phyloP scores from a whole-genome alignment of 1,140 invertebrate species.

The Calliphora vicina region DNA sequence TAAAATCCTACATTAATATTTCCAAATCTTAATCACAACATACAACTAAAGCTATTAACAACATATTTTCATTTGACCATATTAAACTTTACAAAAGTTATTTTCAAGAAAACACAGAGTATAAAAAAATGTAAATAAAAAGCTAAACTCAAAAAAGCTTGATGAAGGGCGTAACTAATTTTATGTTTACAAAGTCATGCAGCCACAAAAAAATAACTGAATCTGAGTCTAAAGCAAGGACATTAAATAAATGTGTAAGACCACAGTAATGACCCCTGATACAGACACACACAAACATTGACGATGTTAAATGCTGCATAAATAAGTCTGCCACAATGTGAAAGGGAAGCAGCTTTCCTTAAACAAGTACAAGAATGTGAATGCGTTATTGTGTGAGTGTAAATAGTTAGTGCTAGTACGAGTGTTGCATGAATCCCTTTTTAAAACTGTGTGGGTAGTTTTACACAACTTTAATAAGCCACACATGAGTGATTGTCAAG shows the following conservation, averaged over 20 bases:
- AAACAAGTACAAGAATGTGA: background rate
- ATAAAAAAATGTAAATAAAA: background rate
- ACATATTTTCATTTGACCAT: constrained; percentile 2
- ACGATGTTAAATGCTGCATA: constrained; percentile 4
- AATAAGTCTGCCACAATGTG: background rate
- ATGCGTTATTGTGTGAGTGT: too few relatives aligned
- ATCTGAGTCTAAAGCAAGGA: background rate
- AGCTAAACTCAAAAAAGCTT: background rate
- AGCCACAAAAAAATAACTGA: background rate
- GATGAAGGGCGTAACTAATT: constrained; percentile 25
- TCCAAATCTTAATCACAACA: constrained; percentile 11
- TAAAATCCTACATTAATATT: background rate
- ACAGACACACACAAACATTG: background rate
- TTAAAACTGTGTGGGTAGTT: background rate
- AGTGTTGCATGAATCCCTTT: background rate
- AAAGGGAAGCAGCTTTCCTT: background rate
- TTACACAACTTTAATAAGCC: background rate
- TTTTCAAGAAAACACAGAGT: background rate
- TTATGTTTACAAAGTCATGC: constrained; percentile 27
- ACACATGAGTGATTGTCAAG: constrained; percentile 29
- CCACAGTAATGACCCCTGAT: constrained; percentile 18
- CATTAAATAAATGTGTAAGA: background rate
- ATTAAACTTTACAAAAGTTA: background rate
- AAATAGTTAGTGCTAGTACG: too few relatives aligned
- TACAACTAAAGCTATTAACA: constrained; percentile 21